Evolutionary conservation across 1,140 invertebrate genomes (phyloP).

Genomic region (Pomacea maculata): DNA sequence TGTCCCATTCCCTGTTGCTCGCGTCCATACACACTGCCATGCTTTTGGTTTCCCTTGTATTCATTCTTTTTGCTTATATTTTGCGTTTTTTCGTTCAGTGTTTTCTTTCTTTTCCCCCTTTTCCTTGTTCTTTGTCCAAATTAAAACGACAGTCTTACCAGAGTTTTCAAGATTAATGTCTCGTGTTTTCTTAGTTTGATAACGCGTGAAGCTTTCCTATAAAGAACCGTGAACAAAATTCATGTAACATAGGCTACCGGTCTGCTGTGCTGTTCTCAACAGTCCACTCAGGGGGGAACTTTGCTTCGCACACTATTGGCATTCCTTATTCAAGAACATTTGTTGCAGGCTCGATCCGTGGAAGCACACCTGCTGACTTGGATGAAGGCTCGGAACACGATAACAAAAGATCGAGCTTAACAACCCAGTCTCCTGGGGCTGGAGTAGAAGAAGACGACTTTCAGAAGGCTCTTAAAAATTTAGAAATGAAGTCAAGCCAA

Average conservation of each 20-base stretch:
- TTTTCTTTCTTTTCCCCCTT: no score
- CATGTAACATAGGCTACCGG: not conserved
- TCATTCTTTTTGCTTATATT: no score
- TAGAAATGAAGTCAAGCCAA: not conserved
- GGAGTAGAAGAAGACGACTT: constrained; percentile 21
- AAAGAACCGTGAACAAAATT: not conserved
- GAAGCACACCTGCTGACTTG: constrained; percentile 14
- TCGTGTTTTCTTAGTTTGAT: no score
- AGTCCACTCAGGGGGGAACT: not conserved
- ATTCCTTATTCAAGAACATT: not conserved
- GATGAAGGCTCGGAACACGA: not conserved
- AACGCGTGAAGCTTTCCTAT: no score
- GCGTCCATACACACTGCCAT: no score
- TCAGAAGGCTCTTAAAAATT: constrained; percentile 13
- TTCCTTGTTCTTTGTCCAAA: no score
- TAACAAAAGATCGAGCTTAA: not conserved
- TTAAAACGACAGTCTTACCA: no score
- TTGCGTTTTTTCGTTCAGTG: no score
- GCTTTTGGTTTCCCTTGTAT: no score
- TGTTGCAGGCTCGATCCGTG: constrained; percentile 16
- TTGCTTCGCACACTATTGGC: no score
- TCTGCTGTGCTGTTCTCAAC: not conserved
- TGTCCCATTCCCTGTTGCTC: no score
- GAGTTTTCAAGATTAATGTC: no score
- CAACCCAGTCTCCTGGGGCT: not conserved